Conservation (phyloP, 2,797 vertebrate species). For the Coilia nasus region DNA sequence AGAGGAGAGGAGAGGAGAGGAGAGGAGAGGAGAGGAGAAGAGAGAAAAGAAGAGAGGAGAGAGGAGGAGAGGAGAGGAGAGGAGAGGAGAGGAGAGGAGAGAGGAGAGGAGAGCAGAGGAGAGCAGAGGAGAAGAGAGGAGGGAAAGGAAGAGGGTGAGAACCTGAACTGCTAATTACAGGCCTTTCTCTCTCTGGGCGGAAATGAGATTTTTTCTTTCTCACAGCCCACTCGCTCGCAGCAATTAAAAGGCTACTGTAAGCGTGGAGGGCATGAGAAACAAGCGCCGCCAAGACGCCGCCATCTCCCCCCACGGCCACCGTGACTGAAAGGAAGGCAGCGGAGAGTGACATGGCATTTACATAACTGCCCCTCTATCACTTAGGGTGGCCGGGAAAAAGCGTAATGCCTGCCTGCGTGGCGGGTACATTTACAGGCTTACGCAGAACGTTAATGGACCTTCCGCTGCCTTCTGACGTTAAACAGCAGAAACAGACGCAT, state of each 20-base stretch:
- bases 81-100: not conserved
- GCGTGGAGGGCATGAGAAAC: not conserved
- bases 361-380: not conserved
- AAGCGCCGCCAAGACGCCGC: not conserved
- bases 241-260: constrained; percentile 24
- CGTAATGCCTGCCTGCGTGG: not conserved
- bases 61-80: not conserved
- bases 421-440: not conserved
- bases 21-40: not conserved
- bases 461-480: not conserved
- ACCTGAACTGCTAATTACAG: constrained; percentile 21
- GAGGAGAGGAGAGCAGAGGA: not conserved
- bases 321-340: not conserved
- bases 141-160: constrained; percentile 19
- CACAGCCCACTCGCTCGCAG: not conserved
- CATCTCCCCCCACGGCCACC: not conserved
- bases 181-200: constrained; percentile 36
- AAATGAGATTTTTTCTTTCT: not conserved
- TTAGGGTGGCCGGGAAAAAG: not conserved
- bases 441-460: not conserved
- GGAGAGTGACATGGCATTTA: not conserved
- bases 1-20: not conserved
- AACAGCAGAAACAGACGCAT: not conserved
- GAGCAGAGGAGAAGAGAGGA: not conserved
- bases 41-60: not conserved